Base-by-base conservation (phyloP, 2,797 vertebrate genomes). In the Phoxinus dragarum region DNA sequence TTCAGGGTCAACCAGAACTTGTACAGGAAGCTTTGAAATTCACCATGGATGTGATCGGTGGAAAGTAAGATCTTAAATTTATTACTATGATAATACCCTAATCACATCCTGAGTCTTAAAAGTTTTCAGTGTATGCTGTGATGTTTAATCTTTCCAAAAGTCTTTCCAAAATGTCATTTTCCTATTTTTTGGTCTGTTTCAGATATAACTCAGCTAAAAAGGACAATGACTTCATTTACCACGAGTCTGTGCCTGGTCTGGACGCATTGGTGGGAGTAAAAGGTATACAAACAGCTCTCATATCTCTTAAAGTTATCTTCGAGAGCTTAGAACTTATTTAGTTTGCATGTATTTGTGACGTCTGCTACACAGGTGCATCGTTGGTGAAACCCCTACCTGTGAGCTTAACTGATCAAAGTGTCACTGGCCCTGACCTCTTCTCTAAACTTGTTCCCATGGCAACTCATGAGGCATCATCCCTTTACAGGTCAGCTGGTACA, bases 151-250 rank as follows among this genome's bases (percentile, higher is more conserved):
- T 34, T 14, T 31, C 61, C 59, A 27, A 64, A 66, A 66, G 6
- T 2, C 19, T n/a, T 72, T 12, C 12, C 1, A 42, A 72, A 72
- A 64, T 64, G 27, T 31, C 0, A 21, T 38, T 56, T 59, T 64
- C 9, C 19, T 71, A 31, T 2, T 14, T 77, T 59, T n/a, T 73
- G 34, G 34, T 17, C 19, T 67, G 40, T 88, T 86, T 56, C 42
- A 97, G 96, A 88, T 97, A 95, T 83, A 97, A 95, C 59, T 96
- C 96, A 0, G 94, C 96, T 84, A 97, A 96, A 81, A 97, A 97
- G 87, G 96, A 97, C 91, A 97, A 97, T 0, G 96, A 97, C 82
- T 97, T 97, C 81, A 96, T 97, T 90, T 97, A 97, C 91, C 96
- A 97, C 0, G 96, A 97, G 56, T 93, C 96, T 0, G 94, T 97